phyloP scores from a whole-genome alignment of 2,797 vertebrate genomes.

The Peromyscus melanophrys region DNA sequence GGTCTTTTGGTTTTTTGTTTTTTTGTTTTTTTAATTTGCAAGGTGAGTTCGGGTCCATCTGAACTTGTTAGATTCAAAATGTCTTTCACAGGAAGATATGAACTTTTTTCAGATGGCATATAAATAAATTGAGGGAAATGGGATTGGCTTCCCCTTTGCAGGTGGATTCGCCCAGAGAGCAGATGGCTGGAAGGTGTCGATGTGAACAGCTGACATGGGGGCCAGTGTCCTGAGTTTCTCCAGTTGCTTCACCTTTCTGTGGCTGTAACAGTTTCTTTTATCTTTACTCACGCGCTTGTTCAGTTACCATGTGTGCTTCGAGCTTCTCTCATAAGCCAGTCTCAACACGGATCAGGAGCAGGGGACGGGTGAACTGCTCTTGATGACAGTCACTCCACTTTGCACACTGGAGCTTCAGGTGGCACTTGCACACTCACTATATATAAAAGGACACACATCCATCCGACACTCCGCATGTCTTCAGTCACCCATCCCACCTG shows the following conservation, averaged over 20 bases:
- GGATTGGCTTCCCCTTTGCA: not conserved
- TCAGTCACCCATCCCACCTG: no score
- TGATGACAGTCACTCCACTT: not conserved
- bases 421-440: not conserved
- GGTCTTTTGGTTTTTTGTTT: not conserved
- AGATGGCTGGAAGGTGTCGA: not conserved
- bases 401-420: not conserved
- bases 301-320: not conserved
- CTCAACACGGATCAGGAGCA: not conserved
- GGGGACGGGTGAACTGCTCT: not conserved
- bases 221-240: not conserved
- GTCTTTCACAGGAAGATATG: not conserved
- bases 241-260: not conserved
- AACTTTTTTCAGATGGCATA: not conserved
- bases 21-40: constrained; percentile 24
- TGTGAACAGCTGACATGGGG: not conserved
- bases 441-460: not conserved
- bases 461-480: not conserved
- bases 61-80: constrained; percentile 49
- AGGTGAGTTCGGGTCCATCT: constrained; percentile 37
- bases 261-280: not conserved
- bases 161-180: not conserved
- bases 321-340: not conserved
- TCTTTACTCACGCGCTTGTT: not conserved
- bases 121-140: not conserved